Base-by-base conservation (phyloP, 2,888 invertebrate genomes). In the Villa cingulata region DNA sequence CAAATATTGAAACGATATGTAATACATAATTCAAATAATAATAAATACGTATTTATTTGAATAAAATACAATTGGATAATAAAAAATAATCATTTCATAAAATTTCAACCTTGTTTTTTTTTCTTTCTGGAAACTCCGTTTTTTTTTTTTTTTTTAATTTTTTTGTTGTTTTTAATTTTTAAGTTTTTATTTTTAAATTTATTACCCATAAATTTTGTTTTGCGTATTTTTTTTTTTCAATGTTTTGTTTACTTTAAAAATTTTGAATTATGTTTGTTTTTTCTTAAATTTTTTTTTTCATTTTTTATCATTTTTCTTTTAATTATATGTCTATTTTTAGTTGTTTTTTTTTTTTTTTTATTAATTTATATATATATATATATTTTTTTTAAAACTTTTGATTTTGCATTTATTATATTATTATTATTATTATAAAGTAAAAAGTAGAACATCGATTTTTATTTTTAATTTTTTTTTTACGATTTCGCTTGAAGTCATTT, bases 21-120 rank as follows among this genome's bases (percentile, higher is more conserved):
- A n/a, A n/a, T n/a, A n/a, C 4, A 32, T 41, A n/a, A 34, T 45
- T 48, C 48, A 48, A 32, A 32, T 32, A 52, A 50, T 52, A 48
- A 52, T 52, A 52, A 52, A 52, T 52, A 52, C 48, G 49, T 48
- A 48, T 48, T 52, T 52, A 52, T 52, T 52, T 52, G 49, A 49
- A 52, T 52, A 48, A 52, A 51, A 50, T 50, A 52, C 49, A 51
- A 46, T 52, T 52, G 50, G 46, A 49, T 49, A 48, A 49, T 49
- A 50, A 49, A 52, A 50, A 50, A 49, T 49, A 46, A 52, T 52
- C 48, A 50, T 48, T 47, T 48, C 48, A 49, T 52, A 52, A 52
- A 49, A 48, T 52, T n/a, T 50, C 52, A 52, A 52, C 49, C 49
- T 50, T 52, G 39, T 39, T 48, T 20, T 16, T 41, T 41, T 16